Conservation (phyloP, 2,113 vertebrate genomes). For the Speoplatyrhinus poulsoni region DNA sequence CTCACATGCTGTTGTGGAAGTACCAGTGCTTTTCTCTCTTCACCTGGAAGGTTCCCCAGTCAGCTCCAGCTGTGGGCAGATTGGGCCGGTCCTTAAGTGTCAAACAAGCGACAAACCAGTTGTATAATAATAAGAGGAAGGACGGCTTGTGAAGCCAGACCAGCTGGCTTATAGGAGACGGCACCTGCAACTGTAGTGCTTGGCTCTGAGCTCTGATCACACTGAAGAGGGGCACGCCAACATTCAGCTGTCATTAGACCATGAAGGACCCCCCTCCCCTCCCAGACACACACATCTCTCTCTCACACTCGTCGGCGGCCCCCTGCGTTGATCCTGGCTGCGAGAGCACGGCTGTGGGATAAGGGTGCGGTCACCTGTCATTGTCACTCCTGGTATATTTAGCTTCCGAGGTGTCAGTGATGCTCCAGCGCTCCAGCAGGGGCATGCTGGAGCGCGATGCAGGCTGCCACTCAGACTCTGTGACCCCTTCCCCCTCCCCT, state of each 20-base stretch:
- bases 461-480: constrained; percentile 62
- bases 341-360: constrained; percentile 37
- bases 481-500: constrained; percentile 16
- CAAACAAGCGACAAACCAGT: constrained; percentile 44
- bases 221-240: constrained; percentile 32
- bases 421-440: constrained; percentile 37
- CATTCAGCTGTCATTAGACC: constrained; percentile 17
- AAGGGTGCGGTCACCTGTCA: constrained; percentile 56
- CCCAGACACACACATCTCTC: constrained; percentile 12
- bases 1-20: constrained; percentile 13
- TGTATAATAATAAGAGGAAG: neutral
- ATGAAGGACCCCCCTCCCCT: constrained; percentile 25
- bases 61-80: constrained; percentile 72
- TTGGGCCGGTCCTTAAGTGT: constrained; percentile 52
- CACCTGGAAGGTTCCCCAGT: constrained; percentile 63
- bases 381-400: constrained; percentile 62
- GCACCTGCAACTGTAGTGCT: constrained; percentile 55
- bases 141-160: constrained; percentile 66
- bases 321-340: constrained; percentile 40
- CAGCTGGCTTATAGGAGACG: constrained; percentile 68
- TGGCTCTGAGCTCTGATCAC: constrained; percentile 45
- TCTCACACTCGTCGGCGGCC: constrained; percentile 48
- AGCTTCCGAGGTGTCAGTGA: constrained; percentile 63
- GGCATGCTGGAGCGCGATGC: constrained; percentile 32
- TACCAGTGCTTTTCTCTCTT: constrained; percentile 57